Evolutionary conservation across 2,888 invertebrate species (phyloP).

Genomic region (Hirtodrosophila confusa): DNA sequence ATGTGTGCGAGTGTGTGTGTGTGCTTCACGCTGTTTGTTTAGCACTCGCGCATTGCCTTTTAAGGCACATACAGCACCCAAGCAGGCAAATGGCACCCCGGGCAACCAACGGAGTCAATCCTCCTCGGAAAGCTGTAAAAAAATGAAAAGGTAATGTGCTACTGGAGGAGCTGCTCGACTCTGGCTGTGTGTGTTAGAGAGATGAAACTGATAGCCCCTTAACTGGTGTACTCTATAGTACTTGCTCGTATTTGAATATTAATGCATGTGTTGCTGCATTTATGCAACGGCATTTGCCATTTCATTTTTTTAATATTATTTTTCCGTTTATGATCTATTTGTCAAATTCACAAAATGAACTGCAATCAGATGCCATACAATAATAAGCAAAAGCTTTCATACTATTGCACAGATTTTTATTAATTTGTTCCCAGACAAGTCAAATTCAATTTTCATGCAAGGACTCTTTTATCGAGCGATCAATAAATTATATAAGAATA

Average conservation of each 20-base stretch:
- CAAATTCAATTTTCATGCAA: too few species aligned
- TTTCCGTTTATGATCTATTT: too few species aligned
- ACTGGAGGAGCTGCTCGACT: neutral
- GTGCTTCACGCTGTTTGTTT: slow-evolving; percentile 51
- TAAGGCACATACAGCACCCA: slow-evolving; percentile 50
- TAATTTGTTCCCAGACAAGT: too few species aligned
- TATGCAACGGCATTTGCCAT: too few species aligned
- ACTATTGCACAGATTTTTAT: too few species aligned
- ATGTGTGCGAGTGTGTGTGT: slow-evolving; percentile 18
- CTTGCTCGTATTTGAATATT: slow-evolving; percentile 5
- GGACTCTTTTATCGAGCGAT: too few species aligned
- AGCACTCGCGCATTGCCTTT: slow-evolving; percentile 50
- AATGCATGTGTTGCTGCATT: neutral
- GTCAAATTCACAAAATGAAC: too few species aligned
- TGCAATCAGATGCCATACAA: too few species aligned
- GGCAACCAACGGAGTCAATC: slow-evolving; percentile 42
- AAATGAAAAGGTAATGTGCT: slow-evolving; percentile 17
- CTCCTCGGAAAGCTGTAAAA: slow-evolving; percentile 25
- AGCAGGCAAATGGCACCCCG: slow-evolving; percentile 41
- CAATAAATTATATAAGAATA: too few species aligned
- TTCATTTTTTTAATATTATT: too few species aligned
- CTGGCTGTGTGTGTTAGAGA: slow-evolving; percentile 1
- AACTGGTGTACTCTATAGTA: neutral
- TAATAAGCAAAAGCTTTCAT: too few species aligned
- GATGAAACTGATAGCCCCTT: slow-evolving; percentile 33